Evolutionary conservation across 2,888 invertebrate genomes (phyloP), one percentile per base, ranked within the genome.

Genomic region (Andrena flavipes): DNA sequence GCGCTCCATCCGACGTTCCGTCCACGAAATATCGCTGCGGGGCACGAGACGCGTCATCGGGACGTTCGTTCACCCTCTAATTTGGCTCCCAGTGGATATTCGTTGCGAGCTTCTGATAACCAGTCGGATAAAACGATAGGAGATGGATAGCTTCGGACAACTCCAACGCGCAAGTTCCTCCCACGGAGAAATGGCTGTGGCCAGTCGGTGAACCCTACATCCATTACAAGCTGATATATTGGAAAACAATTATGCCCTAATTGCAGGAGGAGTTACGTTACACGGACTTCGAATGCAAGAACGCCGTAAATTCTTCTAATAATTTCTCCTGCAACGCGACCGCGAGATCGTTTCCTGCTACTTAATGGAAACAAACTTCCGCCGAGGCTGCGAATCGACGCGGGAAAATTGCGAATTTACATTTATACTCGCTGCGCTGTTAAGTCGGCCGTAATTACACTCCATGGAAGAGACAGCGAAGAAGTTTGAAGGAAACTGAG

Each of bases 181-280:
- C 16, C 42, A 16, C 42, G 42, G 42, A 42, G 42, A 42, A 42
- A 42, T 42, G 42, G 42, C 42, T 42, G 42, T 5, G 42, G 42
- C 42, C 42, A 16, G 42, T 1, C 42, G 42, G 16, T 16, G 16
- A 16, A 42, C 42, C 42, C 3, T 16, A 42, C 42, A 42, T 42
- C 42, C 42, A 16, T 42, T 42, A 42, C 42, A 16, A 16, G 42
- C 42, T 42, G 42, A 81, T 84, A 62, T 78, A 85, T 87, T 64
- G 87, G 79, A 84, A 82, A 84, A 80, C 87, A 80, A 87, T 87
- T 87, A 84, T 29, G 67, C 70, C 72, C 68, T 73, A 85, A 87
- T 87, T 85, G 80, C 69, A 6, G 62, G 26, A 42, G 35, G 65
- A 74, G 74, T 74, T 56, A 51, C 54, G 60, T 72, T 35, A 23